Evolutionary conservation across 2,888 invertebrate species (phyloP), one percentile per base, ranked within the genome.

Genomic region (Xestia sexstrigata): DNA sequence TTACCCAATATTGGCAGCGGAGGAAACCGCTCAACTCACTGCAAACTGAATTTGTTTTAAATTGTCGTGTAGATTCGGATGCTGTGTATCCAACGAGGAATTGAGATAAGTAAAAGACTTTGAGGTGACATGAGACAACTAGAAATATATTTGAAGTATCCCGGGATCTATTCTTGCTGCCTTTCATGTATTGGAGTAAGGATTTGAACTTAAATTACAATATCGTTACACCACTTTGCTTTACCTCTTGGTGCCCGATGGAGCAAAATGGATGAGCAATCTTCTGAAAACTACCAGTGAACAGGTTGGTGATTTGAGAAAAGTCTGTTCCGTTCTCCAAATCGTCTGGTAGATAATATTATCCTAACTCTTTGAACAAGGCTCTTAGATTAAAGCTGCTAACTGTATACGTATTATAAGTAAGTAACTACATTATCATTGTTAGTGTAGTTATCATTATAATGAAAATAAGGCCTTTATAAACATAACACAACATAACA

Each of bases 41-140:
- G 62, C 45, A 76, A 82, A 81, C 71, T 79, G 74, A 86, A 81
- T 76, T 79, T 70, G 70, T 76, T 82, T 76, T 62, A 75, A 76
- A 87, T 73, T 78, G 63, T 72, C 70, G 17, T 67, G 23, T 23
- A 20, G 20, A 20, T 35, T 39, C 17, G 73, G 42, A 65, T 75
- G 67, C 70, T 79, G 75, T 58, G 73, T 70, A 76, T 47, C 55
- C 65, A 70, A 76, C 63, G 69, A 75, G 45, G 17, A 42, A 63
- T 49, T 35, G 45, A 68, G 63, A 68, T 52, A 68, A 52, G 26
- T 67, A 63, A 58, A 74, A 65, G n/a, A 39, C n/a, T 58, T 73
- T 42, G 45, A 69, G 71, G 47, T 52, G 45, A 58, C 58, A 70
- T 79, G 42, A 55, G 30, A 55, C 30, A 55, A 74, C 35, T 35